Conservation (phyloP, 2,797 vertebrate genomes). For the Pelochelys cantorii region DNA sequence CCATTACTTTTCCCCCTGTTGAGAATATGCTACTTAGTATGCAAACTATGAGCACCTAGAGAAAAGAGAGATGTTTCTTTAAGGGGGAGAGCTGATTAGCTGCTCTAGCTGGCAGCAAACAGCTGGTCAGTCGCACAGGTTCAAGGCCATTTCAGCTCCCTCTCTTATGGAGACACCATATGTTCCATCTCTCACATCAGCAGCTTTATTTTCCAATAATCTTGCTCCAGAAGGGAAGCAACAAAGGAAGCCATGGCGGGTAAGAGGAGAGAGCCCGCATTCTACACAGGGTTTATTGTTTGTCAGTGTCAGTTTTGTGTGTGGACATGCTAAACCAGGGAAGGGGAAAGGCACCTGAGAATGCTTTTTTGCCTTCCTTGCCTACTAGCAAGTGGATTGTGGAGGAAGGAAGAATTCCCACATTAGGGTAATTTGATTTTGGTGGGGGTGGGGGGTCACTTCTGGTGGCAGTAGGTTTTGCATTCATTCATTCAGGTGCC, state of each 20-base stretch:
- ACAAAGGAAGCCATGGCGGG: constrained; percentile 24
- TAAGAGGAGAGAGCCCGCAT: constrained; percentile 16
- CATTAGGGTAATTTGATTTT: neutral
- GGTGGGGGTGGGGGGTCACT: neutral
- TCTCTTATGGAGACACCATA: constrained; percentile 76
- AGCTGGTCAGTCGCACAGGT: constrained; percentile 76
- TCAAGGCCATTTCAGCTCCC: constrained; percentile 77
- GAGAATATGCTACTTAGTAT: constrained; percentile 35
- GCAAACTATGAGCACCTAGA: constrained; percentile 23
- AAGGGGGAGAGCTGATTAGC: constrained; percentile 74
- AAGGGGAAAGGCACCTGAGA: neutral
- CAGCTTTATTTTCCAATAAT: constrained; percentile 79
- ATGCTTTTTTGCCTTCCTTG: neutral
- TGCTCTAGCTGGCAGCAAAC: constrained; percentile 71
- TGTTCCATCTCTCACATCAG: constrained; percentile 77
- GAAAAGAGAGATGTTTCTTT: constrained; percentile 68
- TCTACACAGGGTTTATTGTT: neutral
- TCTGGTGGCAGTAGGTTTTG: neutral
- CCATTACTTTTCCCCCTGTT: neutral
- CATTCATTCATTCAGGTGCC: neutral
- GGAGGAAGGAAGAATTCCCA: neutral
- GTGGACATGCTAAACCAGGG: neutral
- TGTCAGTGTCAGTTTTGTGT: neutral
- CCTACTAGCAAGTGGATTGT: neutral
- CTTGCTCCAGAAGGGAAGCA: constrained; percentile 73